Conservation (phyloP, 1,140 invertebrate species). For the Elymnias hypermnestra region DNA sequence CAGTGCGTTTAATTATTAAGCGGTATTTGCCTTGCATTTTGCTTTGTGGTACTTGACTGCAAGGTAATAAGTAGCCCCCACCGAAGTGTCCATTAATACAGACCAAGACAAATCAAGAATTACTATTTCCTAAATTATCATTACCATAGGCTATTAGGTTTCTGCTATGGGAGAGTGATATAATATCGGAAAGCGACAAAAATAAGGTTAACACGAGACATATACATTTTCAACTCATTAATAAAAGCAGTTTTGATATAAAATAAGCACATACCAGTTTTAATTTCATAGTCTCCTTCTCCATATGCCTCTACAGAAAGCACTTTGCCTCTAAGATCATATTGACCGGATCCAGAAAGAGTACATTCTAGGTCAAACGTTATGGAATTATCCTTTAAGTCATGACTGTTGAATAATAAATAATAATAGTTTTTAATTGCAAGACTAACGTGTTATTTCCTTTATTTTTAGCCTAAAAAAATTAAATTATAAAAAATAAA, state of each 20-base stretch:
- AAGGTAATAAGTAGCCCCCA: no score
- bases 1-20: no score
- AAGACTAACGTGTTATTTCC: background rate
- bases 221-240: background rate
- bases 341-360: conserved; percentile 18
- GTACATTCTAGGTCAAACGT: conserved; percentile 23
- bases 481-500: no score
- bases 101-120: no score
- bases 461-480: background rate
- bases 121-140: no score
- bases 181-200: no score
- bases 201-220: no score
- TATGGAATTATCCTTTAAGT: conserved; percentile 19
- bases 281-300: conserved; percentile 26
- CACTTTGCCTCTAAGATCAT: conserved; percentile 27
- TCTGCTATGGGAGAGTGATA: no score
- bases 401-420: conserved; percentile 19
- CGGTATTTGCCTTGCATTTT: no score
- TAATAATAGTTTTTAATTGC: background rate
- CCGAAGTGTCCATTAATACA: no score
- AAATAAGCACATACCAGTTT: conserved; percentile 19
- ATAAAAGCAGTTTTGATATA: background rate
- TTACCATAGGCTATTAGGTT: no score
- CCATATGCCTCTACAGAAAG: conserved; percentile 23
- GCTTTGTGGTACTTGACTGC: no score